Percentiles rank a stretch among this genome's conserved stretches.
Evolutionary conservation across 2,888 invertebrate species (phyloP).

Genomic region (Apotomis betuletana): DNA sequence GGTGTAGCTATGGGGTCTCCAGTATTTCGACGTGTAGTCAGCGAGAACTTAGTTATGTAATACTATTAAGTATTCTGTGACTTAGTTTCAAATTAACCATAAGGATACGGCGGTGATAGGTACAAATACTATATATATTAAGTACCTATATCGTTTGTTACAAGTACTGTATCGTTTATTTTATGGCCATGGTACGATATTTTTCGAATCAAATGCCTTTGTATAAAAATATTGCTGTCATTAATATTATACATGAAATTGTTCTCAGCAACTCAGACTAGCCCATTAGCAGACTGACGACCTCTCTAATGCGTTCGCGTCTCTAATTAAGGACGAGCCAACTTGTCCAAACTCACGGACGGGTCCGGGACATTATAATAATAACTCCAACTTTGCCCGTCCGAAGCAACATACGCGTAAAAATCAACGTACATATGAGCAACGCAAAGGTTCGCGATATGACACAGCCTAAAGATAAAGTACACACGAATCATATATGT

Average conservation of each 20-base stretch:
- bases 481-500: not conserved
- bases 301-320: slow-evolving; percentile 54
- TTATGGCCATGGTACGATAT: too few species aligned
- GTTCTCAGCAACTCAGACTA: slow-evolving; percentile 21
- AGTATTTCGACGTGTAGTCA: too few species aligned
- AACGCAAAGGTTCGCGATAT: slow-evolving; percentile 36
- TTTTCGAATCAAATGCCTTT: too few species aligned
- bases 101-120: too few species aligned
- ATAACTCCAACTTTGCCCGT: slow-evolving; percentile 62
- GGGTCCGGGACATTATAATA: slow-evolving; percentile 61
- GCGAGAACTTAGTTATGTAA: too few species aligned
- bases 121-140: too few species aligned
- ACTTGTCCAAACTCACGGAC: slow-evolving; percentile 60
- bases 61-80: too few species aligned
- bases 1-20: too few species aligned
- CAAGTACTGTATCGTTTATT: too few species aligned
- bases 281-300: slow-evolving; percentile 43
- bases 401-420: slow-evolving; percentile 58
- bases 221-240: not conserved
- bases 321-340: slow-evolving; percentile 54
- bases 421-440: slow-evolving; percentile 51
- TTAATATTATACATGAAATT: slow-evolving; percentile 4
- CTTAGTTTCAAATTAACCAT: too few species aligned
- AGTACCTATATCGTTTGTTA: too few species aligned
- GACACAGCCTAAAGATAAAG: slow-evolving; percentile 46